Evolutionary conservation across 1,140 invertebrate species (phyloP).

Genomic region (Drosophila ficusphila): DNA sequence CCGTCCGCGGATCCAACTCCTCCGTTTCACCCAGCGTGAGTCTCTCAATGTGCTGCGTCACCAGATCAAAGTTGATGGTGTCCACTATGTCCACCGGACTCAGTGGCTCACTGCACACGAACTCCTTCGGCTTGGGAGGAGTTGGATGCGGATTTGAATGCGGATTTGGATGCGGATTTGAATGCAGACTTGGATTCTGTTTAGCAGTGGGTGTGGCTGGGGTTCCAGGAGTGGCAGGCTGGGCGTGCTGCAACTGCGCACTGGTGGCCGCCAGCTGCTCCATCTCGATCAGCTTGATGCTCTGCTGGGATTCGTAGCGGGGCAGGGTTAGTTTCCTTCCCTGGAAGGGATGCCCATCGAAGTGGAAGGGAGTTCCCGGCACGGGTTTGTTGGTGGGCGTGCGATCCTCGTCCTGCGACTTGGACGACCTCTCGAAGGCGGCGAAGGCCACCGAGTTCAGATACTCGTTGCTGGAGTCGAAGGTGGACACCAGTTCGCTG

Average conservation of each 20-base stretch:
- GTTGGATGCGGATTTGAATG: neutral
- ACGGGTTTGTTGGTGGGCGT: conserved; percentile 71
- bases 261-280: conserved; percentile 70
- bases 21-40: conserved; percentile 56
- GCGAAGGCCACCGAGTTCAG: conserved; percentile 43
- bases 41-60: conserved; percentile 65
- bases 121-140: conserved; percentile 55
- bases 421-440: conserved; percentile 19
- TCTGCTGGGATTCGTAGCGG: conserved; percentile 59
- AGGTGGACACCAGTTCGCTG: conserved; percentile 77
- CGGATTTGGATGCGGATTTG: neutral
- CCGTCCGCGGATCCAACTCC: neutral
- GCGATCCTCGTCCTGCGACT: conserved; percentile 62
- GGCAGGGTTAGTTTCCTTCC: conserved; percentile 55
- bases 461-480: conserved; percentile 69
- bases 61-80: conserved; percentile 70
- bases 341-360: conserved; percentile 50
- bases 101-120: conserved; percentile 66
- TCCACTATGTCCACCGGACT: conserved; percentile 61
- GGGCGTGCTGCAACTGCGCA: conserved; percentile 39
- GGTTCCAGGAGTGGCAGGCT: conserved; percentile 24
- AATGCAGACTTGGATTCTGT: too few relatives aligned
- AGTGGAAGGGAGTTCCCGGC: conserved; percentile 57
- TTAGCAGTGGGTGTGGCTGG: conserved; percentile 18
- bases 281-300: conserved; percentile 75